Percentiles rank a stretch among this genome's conserved stretches.
These are phyloP conservation scores for Mandrillus leucophaeus DNA, from an alignment of 2,113 vertebrate species.

Conservation along the genomic window DNA sequence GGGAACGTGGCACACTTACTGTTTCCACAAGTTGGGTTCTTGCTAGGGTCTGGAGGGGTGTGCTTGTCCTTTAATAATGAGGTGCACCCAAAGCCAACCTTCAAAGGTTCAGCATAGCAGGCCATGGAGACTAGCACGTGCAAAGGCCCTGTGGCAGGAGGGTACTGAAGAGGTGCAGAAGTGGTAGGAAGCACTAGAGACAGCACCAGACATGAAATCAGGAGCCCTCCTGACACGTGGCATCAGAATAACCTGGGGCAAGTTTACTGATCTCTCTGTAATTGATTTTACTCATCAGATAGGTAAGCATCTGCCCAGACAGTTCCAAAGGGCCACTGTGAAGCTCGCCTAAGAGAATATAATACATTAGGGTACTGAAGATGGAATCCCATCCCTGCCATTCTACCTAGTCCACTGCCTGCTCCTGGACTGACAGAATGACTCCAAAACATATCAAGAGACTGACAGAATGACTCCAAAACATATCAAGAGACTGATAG, in stretches of 20 bases:
- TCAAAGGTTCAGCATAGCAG: neutral
- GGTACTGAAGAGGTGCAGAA: neutral
- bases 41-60: neutral
- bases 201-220: too few species aligned
- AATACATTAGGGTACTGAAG: fast-evolving
- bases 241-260: neutral
- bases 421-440: fast-evolving
- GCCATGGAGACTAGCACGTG: neutral
- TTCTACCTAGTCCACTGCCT: neutral
- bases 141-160: neutral
- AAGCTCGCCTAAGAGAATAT: neutral
- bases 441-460: neutral
- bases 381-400: neutral
- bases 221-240: neutral
- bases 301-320: neutral
- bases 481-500: neutral
- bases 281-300: neutral
- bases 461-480: too few species aligned
- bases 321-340: neutral
- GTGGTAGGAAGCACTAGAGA: neutral
- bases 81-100: neutral
- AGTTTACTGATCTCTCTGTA: neutral
- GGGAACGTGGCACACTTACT: neutral
- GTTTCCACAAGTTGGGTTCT: neutral
- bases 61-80: neutral